A percentile compares a stretch with the other conserved stretches of the same genome.
Conservation (phyloP, 2,797 vertebrate species). For the Pachyuromys duprasi region DNA sequence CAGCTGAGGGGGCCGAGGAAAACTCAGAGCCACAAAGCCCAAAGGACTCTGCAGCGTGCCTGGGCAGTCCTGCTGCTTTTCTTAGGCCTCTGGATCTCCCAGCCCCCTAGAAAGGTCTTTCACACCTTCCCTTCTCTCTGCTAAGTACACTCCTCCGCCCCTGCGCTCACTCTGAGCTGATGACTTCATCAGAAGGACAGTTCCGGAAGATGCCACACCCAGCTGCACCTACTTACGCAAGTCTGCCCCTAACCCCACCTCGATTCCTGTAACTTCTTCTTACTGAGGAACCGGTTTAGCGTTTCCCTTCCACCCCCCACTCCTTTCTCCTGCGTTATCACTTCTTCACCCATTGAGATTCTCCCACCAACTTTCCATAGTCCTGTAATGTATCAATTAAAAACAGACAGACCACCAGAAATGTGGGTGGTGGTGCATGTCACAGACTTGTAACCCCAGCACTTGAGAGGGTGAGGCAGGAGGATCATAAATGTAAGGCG, state of each 20-base stretch:
- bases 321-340: not conserved
- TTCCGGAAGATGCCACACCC: not conserved
- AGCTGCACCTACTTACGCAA: not conserved
- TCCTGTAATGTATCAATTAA: not conserved
- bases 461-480: not conserved
- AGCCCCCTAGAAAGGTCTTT: not conserved
- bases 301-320: not conserved
- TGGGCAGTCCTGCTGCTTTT: not conserved
- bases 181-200: constrained; percentile 42
- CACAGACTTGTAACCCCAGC: not conserved
- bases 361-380: not conserved
- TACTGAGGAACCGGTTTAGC: not conserved
- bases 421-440: not conserved
- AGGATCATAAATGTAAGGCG: not conserved
- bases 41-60: not conserved
- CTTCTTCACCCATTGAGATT: not conserved
- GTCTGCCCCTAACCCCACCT: not conserved
- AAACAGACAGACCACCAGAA: not conserved
- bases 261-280: not conserved
- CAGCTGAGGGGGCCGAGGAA: not conserved
- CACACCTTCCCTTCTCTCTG: not conserved
- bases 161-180: not conserved
- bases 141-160: not conserved
- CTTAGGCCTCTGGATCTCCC: not conserved
- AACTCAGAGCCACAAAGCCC: not conserved